Percentiles rank a stretch among this genome's conserved stretches.
Evolutionary conservation across 2,888 invertebrate genomes (phyloP).

Genomic region (Phyllotreta cruciferae): DNA sequence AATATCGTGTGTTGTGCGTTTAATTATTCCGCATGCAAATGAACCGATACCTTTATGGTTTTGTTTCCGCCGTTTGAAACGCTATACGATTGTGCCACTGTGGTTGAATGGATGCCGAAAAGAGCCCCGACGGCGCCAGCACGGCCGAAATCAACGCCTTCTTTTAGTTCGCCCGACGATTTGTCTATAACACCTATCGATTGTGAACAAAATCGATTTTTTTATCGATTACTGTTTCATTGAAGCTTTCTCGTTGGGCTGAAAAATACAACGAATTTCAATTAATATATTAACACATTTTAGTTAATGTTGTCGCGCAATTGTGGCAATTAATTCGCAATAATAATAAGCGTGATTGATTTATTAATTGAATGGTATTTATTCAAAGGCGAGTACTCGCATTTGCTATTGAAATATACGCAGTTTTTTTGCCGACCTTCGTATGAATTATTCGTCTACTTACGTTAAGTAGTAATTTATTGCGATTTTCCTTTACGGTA

Average conservation of each 20-base stretch:
- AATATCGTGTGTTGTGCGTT: slow-evolving; percentile 14
- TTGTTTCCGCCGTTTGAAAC: slow-evolving; percentile 37
- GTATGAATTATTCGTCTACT: slow-evolving; percentile 10
- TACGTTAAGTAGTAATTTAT: slow-evolving; percentile 10
- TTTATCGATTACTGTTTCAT: too few species aligned
- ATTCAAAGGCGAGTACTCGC: slow-evolving; percentile 13
- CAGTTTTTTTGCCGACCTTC: slow-evolving; percentile 18
- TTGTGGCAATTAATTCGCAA: slow-evolving; percentile 8
- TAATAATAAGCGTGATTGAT: slow-evolving; percentile 16
- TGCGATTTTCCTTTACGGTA: slow-evolving; percentile 20
- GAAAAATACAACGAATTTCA: too few species aligned
- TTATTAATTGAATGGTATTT: slow-evolving; percentile 16
- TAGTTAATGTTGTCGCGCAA: slow-evolving; percentile 4
- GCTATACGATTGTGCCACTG: slow-evolving; percentile 32
- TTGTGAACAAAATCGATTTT: too few species aligned
- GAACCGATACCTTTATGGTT: slow-evolving; percentile 37
- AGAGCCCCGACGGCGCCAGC: slow-evolving; percentile 38
- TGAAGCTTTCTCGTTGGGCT: too few species aligned
- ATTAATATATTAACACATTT: too few species aligned
- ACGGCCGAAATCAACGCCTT: slow-evolving; percentile 31
- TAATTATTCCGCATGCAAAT: slow-evolving; percentile 39
- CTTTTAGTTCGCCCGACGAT: slow-evolving; percentile 1
- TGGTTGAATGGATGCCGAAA: slow-evolving; percentile 33
- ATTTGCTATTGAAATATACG: slow-evolving; percentile 15
- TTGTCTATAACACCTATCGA: neutral